A percentile compares a stretch with the other conserved stretches of the same genome.
Evolutionary conservation across 2,797 vertebrate genomes (phyloP).

Genomic region (Poecilia picta): DNA sequence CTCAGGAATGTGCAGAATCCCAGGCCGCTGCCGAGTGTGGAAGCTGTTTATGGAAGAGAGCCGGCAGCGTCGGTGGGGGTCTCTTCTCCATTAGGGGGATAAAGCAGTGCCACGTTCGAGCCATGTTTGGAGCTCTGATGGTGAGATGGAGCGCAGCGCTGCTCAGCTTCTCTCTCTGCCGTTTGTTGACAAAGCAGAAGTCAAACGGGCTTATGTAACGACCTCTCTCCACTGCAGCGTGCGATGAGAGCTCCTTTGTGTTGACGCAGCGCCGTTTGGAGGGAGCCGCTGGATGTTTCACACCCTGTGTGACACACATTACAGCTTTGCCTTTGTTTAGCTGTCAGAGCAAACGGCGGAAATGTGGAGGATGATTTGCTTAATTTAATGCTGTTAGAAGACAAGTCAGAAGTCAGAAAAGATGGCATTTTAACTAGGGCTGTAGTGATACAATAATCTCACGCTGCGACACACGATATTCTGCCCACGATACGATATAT

Average conservation of each 20-base stretch:
- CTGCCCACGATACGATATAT: no score
- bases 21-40: conserved; percentile 67
- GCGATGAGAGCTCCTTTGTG: conserved; percentile 68
- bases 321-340: conserved; percentile 36
- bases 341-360: conserved; percentile 20
- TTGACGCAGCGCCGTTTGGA: conserved; percentile 56
- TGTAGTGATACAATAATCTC: no score
- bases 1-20: conserved; percentile 74
- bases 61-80: conserved; percentile 57
- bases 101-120: conserved; percentile 66
- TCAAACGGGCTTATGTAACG: conserved; percentile 76
- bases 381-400: background rate
- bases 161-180: conserved; percentile 72
- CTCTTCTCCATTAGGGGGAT: conserved; percentile 72
- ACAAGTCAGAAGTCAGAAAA: background rate
- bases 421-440: background rate
- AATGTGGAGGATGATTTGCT: conserved; percentile 23
- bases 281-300: conserved; percentile 46
- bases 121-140: conserved; percentile 85
- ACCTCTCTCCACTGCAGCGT: conserved; percentile 48
- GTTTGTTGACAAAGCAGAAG: conserved; percentile 83
- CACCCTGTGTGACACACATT: conserved; percentile 44
- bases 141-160: conserved; percentile 59
- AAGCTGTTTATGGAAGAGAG: conserved; percentile 82
- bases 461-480: no score